A percentile compares a stretch with the other conserved stretches of the same genome.
These are phyloP conservation scores for Cynoglossus semilaevis DNA, from an alignment of 2,113 vertebrate species.

Conservation along the genomic window DNA sequence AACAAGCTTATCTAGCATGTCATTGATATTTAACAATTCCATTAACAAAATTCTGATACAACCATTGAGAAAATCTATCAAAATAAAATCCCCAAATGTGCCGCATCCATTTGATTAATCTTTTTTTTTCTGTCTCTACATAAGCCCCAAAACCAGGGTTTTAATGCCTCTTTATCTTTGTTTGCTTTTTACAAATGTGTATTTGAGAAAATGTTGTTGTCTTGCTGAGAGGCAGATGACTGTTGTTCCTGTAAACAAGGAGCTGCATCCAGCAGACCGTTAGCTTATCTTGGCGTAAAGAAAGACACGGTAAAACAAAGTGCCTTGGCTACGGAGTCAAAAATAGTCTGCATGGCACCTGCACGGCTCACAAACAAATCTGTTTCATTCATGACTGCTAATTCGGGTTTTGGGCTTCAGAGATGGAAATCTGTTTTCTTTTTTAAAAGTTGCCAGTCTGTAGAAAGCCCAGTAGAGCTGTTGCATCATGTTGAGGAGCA, in stretches of 20 bases:
- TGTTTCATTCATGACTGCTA: background rate
- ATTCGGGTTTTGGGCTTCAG: background rate
- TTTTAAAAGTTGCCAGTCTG: background rate
- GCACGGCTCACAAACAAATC: too few species aligned
- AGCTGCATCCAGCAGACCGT: background rate
- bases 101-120: too few species aligned
- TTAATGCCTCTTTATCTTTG: too few species aligned
- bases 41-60: too few species aligned
- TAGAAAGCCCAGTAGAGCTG: background rate
- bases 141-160: too few species aligned
- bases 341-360: background rate
- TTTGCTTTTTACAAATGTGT: too few species aligned
- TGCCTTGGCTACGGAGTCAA: background rate
- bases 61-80: too few species aligned
- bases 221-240: background rate
- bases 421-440: background rate
- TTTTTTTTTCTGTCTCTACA: too few species aligned
- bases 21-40: too few species aligned
- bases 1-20: too few species aligned
- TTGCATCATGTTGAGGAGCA: constrained; percentile 53
- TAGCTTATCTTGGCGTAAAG: background rate
- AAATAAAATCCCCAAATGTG: too few species aligned
- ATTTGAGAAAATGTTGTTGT: too few species aligned
- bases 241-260: background rate
- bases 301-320: background rate